phyloP scores from a whole-genome alignment of 2,888 invertebrate species.

The Pegoplata infirma region DNA sequence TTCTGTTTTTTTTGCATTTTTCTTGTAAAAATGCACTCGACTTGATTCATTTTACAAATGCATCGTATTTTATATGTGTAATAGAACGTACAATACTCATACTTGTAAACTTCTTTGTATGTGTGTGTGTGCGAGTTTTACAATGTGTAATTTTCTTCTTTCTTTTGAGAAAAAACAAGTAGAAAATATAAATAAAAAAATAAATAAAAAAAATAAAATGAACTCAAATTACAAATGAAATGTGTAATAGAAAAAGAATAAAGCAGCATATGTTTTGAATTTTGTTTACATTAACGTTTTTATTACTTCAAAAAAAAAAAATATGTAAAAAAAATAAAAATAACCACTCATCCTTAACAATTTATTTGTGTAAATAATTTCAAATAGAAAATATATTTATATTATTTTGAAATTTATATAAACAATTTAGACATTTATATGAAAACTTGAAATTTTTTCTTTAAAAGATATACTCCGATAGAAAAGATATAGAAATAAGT shows the following conservation, averaged over 20 bases:
- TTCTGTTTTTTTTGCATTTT: background rate
- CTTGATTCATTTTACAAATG: slow-evolving; percentile 43
- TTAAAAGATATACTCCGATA: too few species aligned
- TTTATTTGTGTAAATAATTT: too few species aligned
- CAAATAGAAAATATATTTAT: too few species aligned
- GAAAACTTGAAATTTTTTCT: too few species aligned
- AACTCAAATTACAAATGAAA: background rate
- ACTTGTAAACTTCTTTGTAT: background rate
- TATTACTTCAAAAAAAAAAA: too few species aligned
- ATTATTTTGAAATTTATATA: too few species aligned
- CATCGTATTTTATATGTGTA: slow-evolving; percentile 28
- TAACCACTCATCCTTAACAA: background rate
- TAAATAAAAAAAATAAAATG: too few species aligned
- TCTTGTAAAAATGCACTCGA: slow-evolving; percentile 30
- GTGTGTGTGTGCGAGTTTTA: background rate
- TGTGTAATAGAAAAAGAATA: background rate
- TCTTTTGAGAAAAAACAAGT: too few species aligned
- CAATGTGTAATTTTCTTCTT: background rate
- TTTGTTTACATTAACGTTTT: background rate
- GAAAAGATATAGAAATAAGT: too few species aligned
- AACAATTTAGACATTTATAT: too few species aligned
- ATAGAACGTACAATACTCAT: background rate
- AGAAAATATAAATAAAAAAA: too few species aligned
- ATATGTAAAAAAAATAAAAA: too few species aligned
- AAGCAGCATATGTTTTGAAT: background rate